Percentiles rank a stretch among this genome's conserved stretches.
phyloP scores from a whole-genome alignment of 2,113 vertebrate species.

The Corythaeola cristata region DNA sequence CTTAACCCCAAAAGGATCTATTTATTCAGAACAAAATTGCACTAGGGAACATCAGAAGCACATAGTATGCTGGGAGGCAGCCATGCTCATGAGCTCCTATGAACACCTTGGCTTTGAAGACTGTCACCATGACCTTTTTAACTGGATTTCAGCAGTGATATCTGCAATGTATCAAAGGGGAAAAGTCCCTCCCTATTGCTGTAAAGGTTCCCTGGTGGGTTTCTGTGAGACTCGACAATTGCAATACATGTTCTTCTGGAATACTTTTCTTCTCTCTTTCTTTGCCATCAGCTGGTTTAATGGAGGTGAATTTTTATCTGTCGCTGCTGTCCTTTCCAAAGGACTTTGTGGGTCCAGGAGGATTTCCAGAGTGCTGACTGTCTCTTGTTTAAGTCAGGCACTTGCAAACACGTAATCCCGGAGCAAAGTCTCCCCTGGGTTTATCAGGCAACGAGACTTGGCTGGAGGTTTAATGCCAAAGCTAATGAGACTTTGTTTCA shows the following conservation, averaged over 20 bases:
- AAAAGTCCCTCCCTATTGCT: too few relatives aligned
- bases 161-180: not conserved
- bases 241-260: not conserved
- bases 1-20: not conserved
- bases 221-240: not conserved
- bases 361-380: not conserved
- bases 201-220: not conserved
- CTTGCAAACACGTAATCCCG: not conserved
- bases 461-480: not conserved
- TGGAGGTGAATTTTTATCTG: not conserved
- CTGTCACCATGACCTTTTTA: not conserved
- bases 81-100: not conserved
- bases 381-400: not conserved
- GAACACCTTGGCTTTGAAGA: not conserved
- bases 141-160: not conserved
- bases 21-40: constrained; percentile 11
- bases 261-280: not conserved
- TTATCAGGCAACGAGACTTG: not conserved
- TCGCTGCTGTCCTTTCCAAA: not conserved
- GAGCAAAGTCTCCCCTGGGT: not conserved
- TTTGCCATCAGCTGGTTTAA: not conserved
- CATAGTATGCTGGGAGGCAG: not conserved
- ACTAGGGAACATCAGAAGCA: not conserved
- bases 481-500: not conserved
- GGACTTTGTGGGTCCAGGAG: not conserved